These are phyloP conservation scores for Mustelus asterias DNA, from an alignment of 2,113 vertebrate genomes.

Conservation along the genomic window DNA sequence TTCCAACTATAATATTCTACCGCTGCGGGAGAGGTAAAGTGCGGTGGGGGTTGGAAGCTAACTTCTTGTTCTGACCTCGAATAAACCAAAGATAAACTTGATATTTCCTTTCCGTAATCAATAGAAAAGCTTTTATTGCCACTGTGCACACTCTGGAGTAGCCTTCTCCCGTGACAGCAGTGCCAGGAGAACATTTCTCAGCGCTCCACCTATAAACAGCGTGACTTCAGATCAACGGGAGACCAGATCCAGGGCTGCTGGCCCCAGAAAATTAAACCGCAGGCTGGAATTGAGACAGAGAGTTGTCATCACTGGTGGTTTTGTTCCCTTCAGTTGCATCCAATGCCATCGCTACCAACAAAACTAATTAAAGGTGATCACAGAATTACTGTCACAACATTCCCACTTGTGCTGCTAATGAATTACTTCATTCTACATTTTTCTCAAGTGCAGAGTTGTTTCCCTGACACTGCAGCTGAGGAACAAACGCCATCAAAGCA, in stretches of 20 bases:
- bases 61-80: not conserved
- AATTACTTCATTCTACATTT: slow-evolving; percentile 10
- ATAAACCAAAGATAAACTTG: not conserved
- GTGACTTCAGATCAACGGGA: not conserved
- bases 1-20: not conserved
- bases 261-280: not conserved
- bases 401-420: not conserved
- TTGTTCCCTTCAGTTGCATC: not conserved
- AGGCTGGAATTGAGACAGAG: not conserved
- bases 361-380: not conserved
- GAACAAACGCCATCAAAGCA: not conserved
- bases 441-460: not conserved
- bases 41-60: not conserved
- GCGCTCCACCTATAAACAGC: not conserved
- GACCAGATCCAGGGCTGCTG: not conserved
- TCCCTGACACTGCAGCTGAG: not conserved
- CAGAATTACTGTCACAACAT: not conserved
- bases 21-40: not conserved
- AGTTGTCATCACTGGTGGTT: not conserved
- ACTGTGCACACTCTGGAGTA: not conserved
- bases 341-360: not conserved
- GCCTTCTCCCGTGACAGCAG: not conserved
- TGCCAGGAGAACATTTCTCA: not conserved
- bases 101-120: not conserved
- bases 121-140: not conserved